phyloP scores from a whole-genome alignment of 2,888 invertebrate genomes.

The Dasysyrphus albostriatus region DNA sequence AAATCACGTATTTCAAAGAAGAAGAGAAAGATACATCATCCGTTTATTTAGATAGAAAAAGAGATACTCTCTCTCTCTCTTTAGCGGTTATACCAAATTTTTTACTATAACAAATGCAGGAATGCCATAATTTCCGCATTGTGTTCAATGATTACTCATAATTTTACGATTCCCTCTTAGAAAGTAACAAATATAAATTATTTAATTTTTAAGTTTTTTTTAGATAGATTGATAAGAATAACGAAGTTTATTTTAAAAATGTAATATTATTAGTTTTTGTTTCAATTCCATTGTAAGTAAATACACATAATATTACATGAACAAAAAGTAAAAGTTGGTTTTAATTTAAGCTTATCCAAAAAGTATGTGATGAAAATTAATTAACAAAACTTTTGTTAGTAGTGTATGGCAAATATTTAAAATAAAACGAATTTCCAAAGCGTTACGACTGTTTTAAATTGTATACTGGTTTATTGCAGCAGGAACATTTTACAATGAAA shows the following conservation, averaged over 20 bases:
- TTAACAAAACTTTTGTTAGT: too few species aligned
- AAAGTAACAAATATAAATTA: constrained; percentile 45
- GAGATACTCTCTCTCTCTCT: background rate
- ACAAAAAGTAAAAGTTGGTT: background rate
- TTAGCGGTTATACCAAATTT: constrained; percentile 37
- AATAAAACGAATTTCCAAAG: too few species aligned
- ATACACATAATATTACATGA: too few species aligned
- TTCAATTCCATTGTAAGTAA: background rate
- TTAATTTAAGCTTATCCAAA: constrained; percentile 12
- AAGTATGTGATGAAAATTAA: constrained; percentile 36
- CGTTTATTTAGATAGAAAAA: constrained; percentile 79
- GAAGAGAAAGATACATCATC: constrained; percentile 81
- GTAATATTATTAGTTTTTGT: background rate
- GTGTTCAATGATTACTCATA: constrained; percentile 31
- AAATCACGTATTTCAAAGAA: constrained; percentile 78
- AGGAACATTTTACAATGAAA: too few species aligned
- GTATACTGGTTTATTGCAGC: too few species aligned
- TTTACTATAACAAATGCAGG: background rate
- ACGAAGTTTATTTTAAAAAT: background rate
- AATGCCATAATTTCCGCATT: constrained; percentile 4
- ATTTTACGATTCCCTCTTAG: background rate
- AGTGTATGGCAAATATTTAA: too few species aligned
- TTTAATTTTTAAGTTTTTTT: constrained; percentile 35
- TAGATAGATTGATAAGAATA: constrained; percentile 39
- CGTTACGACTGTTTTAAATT: too few species aligned